Evolutionary conservation across 2,888 invertebrate genomes (phyloP).

Genomic region (Tholera decimalis): DNA sequence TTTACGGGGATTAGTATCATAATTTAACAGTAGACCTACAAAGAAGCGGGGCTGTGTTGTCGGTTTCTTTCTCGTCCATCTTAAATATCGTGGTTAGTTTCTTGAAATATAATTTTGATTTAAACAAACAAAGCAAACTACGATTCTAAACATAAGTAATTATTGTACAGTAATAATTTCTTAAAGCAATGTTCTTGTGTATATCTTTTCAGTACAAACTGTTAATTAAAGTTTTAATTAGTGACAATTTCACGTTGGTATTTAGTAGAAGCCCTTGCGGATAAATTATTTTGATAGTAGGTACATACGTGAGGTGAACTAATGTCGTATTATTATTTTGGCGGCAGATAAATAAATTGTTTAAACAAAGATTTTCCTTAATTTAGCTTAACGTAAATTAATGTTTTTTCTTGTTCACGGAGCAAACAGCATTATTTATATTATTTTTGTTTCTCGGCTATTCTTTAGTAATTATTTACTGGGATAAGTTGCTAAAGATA

Average conservation of each 20-base stretch:
- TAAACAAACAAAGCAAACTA: neutral
- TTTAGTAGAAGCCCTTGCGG: slow-evolving; percentile 9
- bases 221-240: slow-evolving; percentile 40
- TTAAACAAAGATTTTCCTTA: slow-evolving; percentile 31
- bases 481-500: neutral
- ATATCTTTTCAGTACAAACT: slow-evolving; percentile 28
- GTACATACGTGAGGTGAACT: slow-evolving; percentile 25
- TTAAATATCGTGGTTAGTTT: neutral
- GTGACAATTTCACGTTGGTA: slow-evolving; percentile 8
- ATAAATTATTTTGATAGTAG: slow-evolving; percentile 36
- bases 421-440: slow-evolving; percentile 15
- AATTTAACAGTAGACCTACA: slow-evolving; percentile 20
- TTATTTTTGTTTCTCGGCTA: slow-evolving; percentile 1
- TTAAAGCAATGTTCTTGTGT: slow-evolving; percentile 1
- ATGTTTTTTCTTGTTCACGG: slow-evolving; percentile 22
- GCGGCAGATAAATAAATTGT: slow-evolving; percentile 4
- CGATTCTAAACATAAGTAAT: neutral
- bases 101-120: neutral
- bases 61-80: neutral
- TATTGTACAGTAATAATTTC: neutral
- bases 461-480: slow-evolving; percentile 2
- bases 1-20: slow-evolving; percentile 33
- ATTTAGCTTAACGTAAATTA: slow-evolving; percentile 22
- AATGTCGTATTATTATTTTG: slow-evolving; percentile 6
- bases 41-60: slow-evolving; percentile 10